phyloP scores from a whole-genome alignment of 2,797 vertebrate genomes.

The Apogon talboti region DNA sequence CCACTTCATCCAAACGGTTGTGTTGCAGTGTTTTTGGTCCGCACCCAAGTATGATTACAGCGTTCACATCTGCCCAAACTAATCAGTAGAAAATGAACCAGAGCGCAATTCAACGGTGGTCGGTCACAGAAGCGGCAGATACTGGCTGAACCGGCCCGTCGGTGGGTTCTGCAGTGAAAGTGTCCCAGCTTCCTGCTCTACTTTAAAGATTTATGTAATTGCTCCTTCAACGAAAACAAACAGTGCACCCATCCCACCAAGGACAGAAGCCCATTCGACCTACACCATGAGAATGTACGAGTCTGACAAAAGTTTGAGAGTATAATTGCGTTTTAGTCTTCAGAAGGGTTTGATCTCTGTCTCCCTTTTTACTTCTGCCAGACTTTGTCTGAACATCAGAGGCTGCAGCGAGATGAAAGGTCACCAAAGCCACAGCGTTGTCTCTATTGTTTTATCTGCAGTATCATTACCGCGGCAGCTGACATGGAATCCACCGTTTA shows the following conservation, averaged over 20 bases:
- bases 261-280: constrained; percentile 34
- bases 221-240: constrained; percentile 45
- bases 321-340: constrained; percentile 68
- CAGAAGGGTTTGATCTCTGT: constrained; percentile 69
- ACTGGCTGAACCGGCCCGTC: neutral
- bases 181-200: constrained; percentile 26
- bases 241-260: constrained; percentile 16
- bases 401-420: constrained; percentile 64
- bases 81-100: too few relatives aligned
- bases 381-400: constrained; percentile 71
- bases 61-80: neutral
- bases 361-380: constrained; percentile 69
- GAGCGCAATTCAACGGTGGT: too few relatives aligned
- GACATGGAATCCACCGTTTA: constrained; percentile 66
- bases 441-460: constrained; percentile 66
- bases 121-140: neutral
- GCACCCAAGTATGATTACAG: neutral
- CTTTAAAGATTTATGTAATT: constrained; percentile 52
- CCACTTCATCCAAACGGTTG: too few relatives aligned
- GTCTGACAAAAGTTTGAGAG: constrained; percentile 35
- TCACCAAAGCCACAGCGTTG: constrained; percentile 64
- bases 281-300: constrained; percentile 47
- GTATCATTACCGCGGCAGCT: constrained; percentile 65
- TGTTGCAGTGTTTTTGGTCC: neutral
- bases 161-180: constrained; percentile 22